phyloP scores from a whole-genome alignment of 2,888 invertebrate species.

The Mimas tiliae region DNA sequence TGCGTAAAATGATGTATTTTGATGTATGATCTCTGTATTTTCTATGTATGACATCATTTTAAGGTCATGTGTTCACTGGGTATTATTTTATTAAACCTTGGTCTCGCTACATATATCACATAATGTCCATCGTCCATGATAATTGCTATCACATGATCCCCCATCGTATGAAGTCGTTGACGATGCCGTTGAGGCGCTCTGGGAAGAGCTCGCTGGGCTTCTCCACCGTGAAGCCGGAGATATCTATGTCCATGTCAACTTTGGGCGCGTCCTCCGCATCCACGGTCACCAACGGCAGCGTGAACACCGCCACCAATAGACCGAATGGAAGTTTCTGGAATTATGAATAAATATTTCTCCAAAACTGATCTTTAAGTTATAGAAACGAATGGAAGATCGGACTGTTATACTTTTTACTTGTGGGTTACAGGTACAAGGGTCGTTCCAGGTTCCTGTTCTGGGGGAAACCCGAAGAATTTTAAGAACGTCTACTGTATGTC shows the following conservation, averaged over 20 bases:
- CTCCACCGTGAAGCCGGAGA: constrained; percentile 42
- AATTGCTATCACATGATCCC: constrained; percentile 41
- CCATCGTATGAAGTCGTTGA: constrained; percentile 58
- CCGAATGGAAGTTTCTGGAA: constrained; percentile 57
- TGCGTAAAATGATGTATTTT: too few relatives aligned
- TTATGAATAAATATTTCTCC: not conserved
- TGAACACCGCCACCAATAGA: constrained; percentile 45
- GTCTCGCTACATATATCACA: too few relatives aligned
- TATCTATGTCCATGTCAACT: constrained; percentile 40
- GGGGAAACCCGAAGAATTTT: too few relatives aligned
- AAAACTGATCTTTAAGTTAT: not conserved
- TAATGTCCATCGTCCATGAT: not conserved
- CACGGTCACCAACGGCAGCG: constrained; percentile 55
- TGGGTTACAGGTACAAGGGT: too few relatives aligned
- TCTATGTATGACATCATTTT: too few relatives aligned
- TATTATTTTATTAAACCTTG: too few relatives aligned
- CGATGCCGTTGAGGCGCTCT: constrained; percentile 56
- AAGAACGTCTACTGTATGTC: too few relatives aligned
- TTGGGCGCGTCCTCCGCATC: constrained; percentile 50
- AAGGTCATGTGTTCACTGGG: too few relatives aligned
- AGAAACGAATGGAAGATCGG: too few relatives aligned
- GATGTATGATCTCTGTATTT: too few relatives aligned
- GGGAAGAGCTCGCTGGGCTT: constrained; percentile 49
- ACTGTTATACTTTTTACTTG: too few relatives aligned
- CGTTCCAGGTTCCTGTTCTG: too few relatives aligned